Conservation (phyloP, 2,113 vertebrate species). For the Tetrao urogallus region DNA sequence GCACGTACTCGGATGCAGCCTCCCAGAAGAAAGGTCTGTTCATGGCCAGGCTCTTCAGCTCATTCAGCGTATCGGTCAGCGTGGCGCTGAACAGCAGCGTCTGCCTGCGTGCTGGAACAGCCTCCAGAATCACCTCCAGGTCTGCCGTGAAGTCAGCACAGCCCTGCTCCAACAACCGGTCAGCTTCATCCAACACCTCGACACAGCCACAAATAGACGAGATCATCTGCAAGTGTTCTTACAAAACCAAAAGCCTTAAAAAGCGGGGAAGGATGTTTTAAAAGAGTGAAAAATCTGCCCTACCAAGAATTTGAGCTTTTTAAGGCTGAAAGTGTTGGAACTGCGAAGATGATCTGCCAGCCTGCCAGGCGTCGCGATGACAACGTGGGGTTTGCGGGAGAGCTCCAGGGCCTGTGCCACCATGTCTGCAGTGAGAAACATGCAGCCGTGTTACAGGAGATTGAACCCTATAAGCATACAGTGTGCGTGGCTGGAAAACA, state of each 20-base stretch:
- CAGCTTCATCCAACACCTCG: conserved; percentile 91
- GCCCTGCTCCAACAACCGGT: conserved; percentile 92
- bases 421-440: conserved; percentile 82
- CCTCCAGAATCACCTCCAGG: conserved; percentile 87
- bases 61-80: conserved; percentile 86
- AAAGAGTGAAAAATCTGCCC: neutral
- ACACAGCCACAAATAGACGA: rapidly evolving
- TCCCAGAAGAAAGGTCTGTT: conserved; percentile 96
- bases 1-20: conserved; percentile 86
- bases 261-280: rapidly evolving
- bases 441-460: rapidly evolving
- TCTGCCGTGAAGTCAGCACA: conserved; percentile 91
- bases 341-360: conserved; percentile 94
- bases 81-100: conserved; percentile 96
- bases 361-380: conserved; percentile 91
- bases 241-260: rapidly evolving
- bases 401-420: conserved; percentile 89
- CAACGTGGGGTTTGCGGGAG: conserved; percentile 89
- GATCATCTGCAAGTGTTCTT: rapidly evolving
- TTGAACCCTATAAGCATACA: rapidly evolving
- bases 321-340: conserved; percentile 89
- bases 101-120: conserved; percentile 82
- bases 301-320: conserved; percentile 88
- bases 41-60: conserved; percentile 86
- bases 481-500: rapidly evolving